Base-by-base conservation (phyloP, 2,113 vertebrate species). In the Percina caprodes region DNA sequence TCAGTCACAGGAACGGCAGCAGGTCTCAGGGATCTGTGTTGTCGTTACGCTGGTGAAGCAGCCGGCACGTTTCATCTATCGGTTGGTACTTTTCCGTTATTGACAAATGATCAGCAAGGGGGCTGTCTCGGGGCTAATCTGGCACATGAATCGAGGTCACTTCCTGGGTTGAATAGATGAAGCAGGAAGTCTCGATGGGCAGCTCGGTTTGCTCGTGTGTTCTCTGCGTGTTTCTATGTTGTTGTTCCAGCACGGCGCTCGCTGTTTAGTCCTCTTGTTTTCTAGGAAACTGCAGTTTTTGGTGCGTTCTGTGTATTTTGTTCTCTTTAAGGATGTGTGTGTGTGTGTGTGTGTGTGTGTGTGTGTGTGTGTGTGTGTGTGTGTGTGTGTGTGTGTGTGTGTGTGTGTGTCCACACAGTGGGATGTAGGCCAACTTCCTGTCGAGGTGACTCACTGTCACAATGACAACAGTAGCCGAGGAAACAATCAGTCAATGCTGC, bases 81-180 rank as follows among this genome's bases (percentile, higher is more conserved):
- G 82, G 74, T 82, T 74, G 73, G 45, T 74, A 39, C 71, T 77
- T 60, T 83, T 63, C 61, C 26, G 19, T 45, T 83, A 85, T 80
- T 78, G 82, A 77, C 45, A 2, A 82, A n/a, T 63, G 60, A 83
- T 79, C 82, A 70, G 39, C 8, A 52, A 46, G 39, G 62, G 1
- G 52, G 46, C 75, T 15, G 74, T 42, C 65, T 74, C 69, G 7
- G 35, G 13, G n/a, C 61, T n/a, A 15, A 33, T 33, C 65, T 59
- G 77, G 18, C 21, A 51, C 39, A 5, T 70, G 67, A 1, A 72
- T 84, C 65, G 18, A 51, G 60, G 46, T 42, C 18, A 1, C 66
- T 72, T 85, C 82, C 82, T 69, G 65, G 49, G 80, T 79, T 52
- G 76, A 70, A 81, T 72, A 8, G 18, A 48, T 5, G 58, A 39